Evolutionary conservation across 2,113 vertebrate species (phyloP).

Genomic region (Pantherophis guttatus): DNA sequence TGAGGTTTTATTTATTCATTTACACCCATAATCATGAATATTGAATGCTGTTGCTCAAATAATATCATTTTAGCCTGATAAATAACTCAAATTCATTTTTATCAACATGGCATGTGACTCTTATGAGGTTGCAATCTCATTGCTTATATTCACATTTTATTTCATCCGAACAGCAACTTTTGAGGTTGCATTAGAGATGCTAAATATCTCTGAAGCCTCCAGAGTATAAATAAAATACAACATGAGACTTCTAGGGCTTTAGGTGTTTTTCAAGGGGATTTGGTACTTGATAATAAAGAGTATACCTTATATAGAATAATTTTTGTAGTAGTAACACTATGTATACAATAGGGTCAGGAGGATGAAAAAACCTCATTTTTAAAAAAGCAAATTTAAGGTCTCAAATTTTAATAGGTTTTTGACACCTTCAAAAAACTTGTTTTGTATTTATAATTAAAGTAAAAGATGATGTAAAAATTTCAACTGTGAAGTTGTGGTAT

Average conservation of each 20-base stretch:
- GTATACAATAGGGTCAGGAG: conserved; percentile 42
- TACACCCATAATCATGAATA: conserved; percentile 71
- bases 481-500: background rate
- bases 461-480: background rate
- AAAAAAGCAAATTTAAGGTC: background rate
- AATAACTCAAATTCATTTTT: conserved; percentile 46
- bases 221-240: background rate
- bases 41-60: conserved; percentile 42
- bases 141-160: background rate
- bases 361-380: background rate
- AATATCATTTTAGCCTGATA: conserved; percentile 51
- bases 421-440: background rate
- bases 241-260: background rate
- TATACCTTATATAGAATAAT: conserved; percentile 41
- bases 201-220: background rate
- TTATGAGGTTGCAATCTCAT: background rate
- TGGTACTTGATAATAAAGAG: conserved; percentile 27
- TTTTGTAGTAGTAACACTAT: background rate
- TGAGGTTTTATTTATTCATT: conserved; percentile 80
- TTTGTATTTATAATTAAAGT: background rate
- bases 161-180: background rate
- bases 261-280: background rate
- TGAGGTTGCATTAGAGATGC: background rate
- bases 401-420: background rate
- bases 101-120: conserved; percentile 25